Percentiles rank a stretch among this genome's conserved stretches.
These are phyloP conservation scores for Holacanthus passer DNA, from an alignment of 2,113 vertebrate genomes.

Conservation along the genomic window DNA sequence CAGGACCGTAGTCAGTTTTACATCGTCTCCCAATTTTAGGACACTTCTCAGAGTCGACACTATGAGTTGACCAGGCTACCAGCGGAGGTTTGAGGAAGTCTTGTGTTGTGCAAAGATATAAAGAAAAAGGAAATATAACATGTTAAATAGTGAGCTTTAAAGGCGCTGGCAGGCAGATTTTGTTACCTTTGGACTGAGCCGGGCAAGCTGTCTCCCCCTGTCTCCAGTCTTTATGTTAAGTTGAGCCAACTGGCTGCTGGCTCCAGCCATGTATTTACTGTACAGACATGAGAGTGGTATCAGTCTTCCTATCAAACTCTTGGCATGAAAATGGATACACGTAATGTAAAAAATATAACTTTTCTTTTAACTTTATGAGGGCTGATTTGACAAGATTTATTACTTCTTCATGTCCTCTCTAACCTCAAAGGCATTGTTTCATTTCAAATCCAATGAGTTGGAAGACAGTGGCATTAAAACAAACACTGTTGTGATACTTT, in stretches of 20 bases:
- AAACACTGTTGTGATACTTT: not conserved
- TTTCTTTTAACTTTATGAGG: not conserved
- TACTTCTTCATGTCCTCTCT: not conserved
- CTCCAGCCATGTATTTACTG: not conserved
- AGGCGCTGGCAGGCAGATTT: not conserved
- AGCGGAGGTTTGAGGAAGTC: not conserved
- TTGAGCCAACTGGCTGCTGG: not conserved
- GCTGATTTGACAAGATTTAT: not conserved
- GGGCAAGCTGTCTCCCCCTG: not conserved
- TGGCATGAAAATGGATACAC: not conserved
- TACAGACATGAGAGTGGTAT: not conserved
- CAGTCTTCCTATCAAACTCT: not conserved
- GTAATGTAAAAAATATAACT: not conserved
- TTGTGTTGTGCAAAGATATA: not conserved
- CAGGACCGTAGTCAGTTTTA: not conserved
- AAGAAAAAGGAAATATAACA: not conserved
- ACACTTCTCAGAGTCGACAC: not conserved
- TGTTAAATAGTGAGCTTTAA: not conserved
- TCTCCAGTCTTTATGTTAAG: not conserved
- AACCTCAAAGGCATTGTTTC: not conserved
- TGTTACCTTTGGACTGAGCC: not conserved
- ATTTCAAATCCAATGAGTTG: not conserved
- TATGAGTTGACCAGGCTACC: not conserved
- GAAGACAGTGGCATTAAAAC: not conserved
- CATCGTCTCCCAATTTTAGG: not conserved